Evolutionary conservation across 2,888 invertebrate genomes (phyloP).

Genomic region (Tenthredo distinguenda): DNA sequence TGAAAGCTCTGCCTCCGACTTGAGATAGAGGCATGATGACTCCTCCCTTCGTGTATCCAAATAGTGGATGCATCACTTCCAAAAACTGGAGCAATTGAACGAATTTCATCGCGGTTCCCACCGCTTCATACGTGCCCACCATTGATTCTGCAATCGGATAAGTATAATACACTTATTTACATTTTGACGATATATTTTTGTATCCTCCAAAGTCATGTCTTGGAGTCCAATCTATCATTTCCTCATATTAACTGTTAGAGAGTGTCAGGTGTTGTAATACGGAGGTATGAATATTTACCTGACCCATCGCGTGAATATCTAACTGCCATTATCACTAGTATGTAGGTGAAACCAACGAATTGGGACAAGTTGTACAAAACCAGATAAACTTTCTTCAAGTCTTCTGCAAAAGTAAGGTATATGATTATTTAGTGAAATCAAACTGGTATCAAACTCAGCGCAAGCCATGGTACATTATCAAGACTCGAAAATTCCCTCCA

Average conservation of each 20-base stretch:
- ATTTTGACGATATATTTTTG: conserved; percentile 23
- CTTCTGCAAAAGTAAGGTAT: conserved; percentile 81
- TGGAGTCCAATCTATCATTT: neutral
- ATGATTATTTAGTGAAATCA: conserved; percentile 3
- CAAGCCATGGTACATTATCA: neutral
- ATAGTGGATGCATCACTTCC: conserved; percentile 93
- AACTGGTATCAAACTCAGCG: neutral
- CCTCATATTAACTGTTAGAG: conserved; percentile 21
- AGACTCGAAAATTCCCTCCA: conserved; percentile 14
- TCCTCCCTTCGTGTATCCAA: conserved; percentile 92
- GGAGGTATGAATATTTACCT: conserved; percentile 75
- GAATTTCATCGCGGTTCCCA: conserved; percentile 89
- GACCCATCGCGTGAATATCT: conserved; percentile 87
- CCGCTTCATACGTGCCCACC: conserved; percentile 85
- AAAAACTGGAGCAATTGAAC: conserved; percentile 90
- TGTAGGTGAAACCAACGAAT: conserved; percentile 91
- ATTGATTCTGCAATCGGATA: conserved; percentile 80
- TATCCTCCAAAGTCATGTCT: neutral
- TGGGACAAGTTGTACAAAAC: conserved; percentile 94
- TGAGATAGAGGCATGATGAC: conserved; percentile 87
- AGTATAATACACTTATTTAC: neutral
- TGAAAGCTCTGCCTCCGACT: conserved; percentile 88
- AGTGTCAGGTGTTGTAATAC: neutral
- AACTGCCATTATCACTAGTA: conserved; percentile 87
- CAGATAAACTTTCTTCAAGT: conserved; percentile 90